Conservation (phyloP, 64 coral and sea anemone genomes). For the Stylophora pistillata region DNA sequence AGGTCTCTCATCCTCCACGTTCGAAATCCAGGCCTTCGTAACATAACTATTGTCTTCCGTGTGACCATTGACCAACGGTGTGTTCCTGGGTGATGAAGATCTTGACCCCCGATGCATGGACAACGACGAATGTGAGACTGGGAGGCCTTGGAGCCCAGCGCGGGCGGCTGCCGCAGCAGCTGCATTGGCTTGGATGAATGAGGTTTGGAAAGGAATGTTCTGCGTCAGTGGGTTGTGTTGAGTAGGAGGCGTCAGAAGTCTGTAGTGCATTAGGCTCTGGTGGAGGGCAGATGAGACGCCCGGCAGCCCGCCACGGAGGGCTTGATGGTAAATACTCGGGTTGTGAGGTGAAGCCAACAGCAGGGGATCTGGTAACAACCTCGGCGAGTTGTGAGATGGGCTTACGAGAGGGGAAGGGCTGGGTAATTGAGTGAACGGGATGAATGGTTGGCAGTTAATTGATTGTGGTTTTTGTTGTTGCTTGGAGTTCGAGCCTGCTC, state of each 20-base stretch:
- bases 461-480: slow-evolving; percentile 50
- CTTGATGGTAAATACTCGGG: slow-evolving; percentile 88
- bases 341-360: slow-evolving; percentile 76
- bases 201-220: slow-evolving; percentile 55
- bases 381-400: slow-evolving; percentile 68
- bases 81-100: slow-evolving; percentile 20
- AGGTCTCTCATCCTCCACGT: neutral
- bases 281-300: slow-evolving; percentile 54
- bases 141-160: slow-evolving; percentile 7
- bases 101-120: slow-evolving; percentile 14
- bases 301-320: slow-evolving; percentile 64
- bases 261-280: slow-evolving; percentile 83
- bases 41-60: slow-evolving; percentile 10
- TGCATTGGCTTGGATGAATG: slow-evolving; percentile 51
- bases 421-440: slow-evolving; percentile 60
- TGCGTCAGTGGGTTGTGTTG: slow-evolving; percentile 59
- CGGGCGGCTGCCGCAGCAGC: slow-evolving; percentile 43
- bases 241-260: slow-evolving; percentile 68
- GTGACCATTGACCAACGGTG: neutral
- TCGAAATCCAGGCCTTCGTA: neutral
- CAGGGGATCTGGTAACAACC: slow-evolving; percentile 79
- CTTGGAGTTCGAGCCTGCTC: slow-evolving; percentile 45
- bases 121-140: slow-evolving; percentile 32
- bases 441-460: slow-evolving; percentile 51
- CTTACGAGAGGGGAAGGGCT: slow-evolving; percentile 67